Conservation (phyloP, 2,888 invertebrate genomes). For the Dione vanillae region DNA sequence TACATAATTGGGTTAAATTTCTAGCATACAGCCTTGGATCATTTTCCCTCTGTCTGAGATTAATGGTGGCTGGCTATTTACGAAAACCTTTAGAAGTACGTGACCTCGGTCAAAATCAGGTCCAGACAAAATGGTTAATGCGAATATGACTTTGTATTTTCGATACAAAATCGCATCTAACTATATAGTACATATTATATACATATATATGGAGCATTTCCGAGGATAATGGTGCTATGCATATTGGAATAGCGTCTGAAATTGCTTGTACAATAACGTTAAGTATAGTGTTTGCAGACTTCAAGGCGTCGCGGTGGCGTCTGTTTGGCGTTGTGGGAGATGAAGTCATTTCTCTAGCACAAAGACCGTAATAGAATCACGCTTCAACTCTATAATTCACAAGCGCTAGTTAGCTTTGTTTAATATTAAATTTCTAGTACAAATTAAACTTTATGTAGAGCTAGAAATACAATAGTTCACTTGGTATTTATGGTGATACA, state of each 20-base stretch:
- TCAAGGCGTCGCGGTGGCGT: slow-evolving; percentile 48
- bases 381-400: slow-evolving; percentile 15
- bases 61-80: slow-evolving; percentile 36
- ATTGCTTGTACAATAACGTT: slow-evolving; percentile 24
- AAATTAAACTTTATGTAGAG: neutral
- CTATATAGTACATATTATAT: neutral
- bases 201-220: neutral
- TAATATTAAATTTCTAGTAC: slow-evolving; percentile 20
- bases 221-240: slow-evolving; percentile 4
- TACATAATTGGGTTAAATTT: slow-evolving; percentile 48
- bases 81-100: slow-evolving; percentile 33
- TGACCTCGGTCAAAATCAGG: slow-evolving; percentile 16
- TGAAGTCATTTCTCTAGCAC: slow-evolving; percentile 42
- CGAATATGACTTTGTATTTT: slow-evolving; percentile 42
- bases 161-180: slow-evolving; percentile 36
- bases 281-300: slow-evolving; percentile 46
- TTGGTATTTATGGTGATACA: neutral
- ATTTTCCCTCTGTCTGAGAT: slow-evolving; percentile 43
- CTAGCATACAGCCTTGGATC: slow-evolving; percentile 47
- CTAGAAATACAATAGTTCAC: neutral
- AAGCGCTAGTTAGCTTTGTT: slow-evolving; percentile 4
- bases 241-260: slow-evolving; percentile 20
- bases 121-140: slow-evolving; percentile 42
- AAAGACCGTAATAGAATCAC: slow-evolving; percentile 41
- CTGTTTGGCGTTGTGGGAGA: slow-evolving; percentile 42